Evolutionary conservation across 1,140 invertebrate species (phyloP), one percentile per base, ranked within the genome.

Genomic region (Dinothrombium tinctorium): DNA sequence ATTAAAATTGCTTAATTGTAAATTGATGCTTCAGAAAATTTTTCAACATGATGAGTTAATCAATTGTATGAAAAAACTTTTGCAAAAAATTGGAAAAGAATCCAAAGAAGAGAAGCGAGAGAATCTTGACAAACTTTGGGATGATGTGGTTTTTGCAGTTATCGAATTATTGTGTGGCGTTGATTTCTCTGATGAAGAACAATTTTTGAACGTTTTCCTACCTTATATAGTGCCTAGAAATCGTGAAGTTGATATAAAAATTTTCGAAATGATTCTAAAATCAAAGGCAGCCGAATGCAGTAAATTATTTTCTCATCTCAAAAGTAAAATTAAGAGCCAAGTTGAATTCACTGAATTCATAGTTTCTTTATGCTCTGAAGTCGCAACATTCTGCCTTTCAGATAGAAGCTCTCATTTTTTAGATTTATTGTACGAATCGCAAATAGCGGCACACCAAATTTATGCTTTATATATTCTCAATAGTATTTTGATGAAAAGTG

Each of bases 141-240:
- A 9, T 22, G 33, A 9, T 15, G 7, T 36, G 20, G 33, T 21
- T 36, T n/a, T n/a, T n/a, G n/a, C n/a, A n/a, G n/a, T n/a, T n/a
- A n/a, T 36, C 19, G 23, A 36, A 7, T 17, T 36, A 7, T 12
- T 36, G 19, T 36, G 19, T 17, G 23, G 23, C n/a, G 12, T 36
- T 6, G 33, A 36, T 2, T 21, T 11, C 17, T 22, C 7, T 3
- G 33, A 36, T 4, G 33, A 36, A 21, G 12, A 19, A 21, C 33
- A 21, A 36, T 36, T 36, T 36, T 36, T 19, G 33, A 22, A 36
- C 14, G 19, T 36, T 11, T 36, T 36, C 23, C 19, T 36, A 2
- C 19, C 20, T 17, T 36, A 36, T 21, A 22, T 36, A 11, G 4
- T 36, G 19, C 33, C 33, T 7, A 3, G 20, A 5, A 22, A 36